Evolutionary conservation across 2,113 vertebrate species (phyloP).

Genomic region (Pimephales promelas): DNA sequence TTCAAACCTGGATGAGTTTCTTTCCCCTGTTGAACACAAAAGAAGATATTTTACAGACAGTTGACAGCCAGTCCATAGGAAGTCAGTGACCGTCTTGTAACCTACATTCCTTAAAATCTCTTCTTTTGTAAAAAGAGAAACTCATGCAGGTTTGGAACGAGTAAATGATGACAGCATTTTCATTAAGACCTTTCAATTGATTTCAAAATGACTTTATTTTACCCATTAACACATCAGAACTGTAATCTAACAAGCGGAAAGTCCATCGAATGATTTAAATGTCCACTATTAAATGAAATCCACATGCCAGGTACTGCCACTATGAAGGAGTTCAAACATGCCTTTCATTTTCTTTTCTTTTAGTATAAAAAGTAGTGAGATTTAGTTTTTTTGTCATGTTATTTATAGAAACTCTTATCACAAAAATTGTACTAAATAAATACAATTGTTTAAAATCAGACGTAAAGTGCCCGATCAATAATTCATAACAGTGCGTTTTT

Average conservation of each 20-base stretch:
- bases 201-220: background rate
- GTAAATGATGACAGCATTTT: background rate
- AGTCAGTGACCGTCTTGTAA: no score
- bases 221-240: background rate
- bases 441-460: background rate
- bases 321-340: background rate
- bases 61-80: no score
- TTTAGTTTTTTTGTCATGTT: background rate
- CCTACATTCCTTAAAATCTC: no score
- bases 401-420: slow-evolving; percentile 17
- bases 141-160: background rate
- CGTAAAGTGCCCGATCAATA: background rate
- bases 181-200: background rate
- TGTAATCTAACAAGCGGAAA: background rate
- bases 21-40: no score
- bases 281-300: background rate
- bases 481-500: slow-evolving; percentile 4
- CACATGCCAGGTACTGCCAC: background rate
- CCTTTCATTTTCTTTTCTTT: background rate
- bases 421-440: background rate
- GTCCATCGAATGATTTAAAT: background rate
- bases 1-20: no score
- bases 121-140: no score
- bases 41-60: no score
- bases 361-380: background rate